Base-by-base conservation (phyloP, 2,113 vertebrate genomes). In the Thunnus maccoyii region DNA sequence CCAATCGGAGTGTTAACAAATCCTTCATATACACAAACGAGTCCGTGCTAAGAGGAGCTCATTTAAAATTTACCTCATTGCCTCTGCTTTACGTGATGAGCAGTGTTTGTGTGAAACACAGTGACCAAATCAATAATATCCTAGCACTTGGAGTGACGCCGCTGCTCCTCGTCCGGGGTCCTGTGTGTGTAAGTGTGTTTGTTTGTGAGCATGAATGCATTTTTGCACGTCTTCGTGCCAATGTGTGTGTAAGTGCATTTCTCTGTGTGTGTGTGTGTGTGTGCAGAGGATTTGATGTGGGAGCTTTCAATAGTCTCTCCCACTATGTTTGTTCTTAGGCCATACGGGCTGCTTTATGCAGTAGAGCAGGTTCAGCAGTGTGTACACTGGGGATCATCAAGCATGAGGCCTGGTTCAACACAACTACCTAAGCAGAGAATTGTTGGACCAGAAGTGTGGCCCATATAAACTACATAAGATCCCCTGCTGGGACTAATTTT, bases 391-490 rank as follows among this genome's bases (percentile, higher is more conserved):
- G 82, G 83, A 85, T 72, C 25, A 67, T 80, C 41, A 54, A 64
- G 57, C 51, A 30, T 13, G 16, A 58, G 27, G 9, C 27, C 48
- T 14, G 18, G 71, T 81, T 74, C 20, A 80, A 58, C 71, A 58
- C 18, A 15, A 67, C 83, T 52, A 67, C 55, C 6, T 64, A 46
- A 82, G 70, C 32, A 46, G 51, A 67, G 25, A 58, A 81, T 54
- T 75, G 81, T 86, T 85, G 48, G 61, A 79, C 48, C 61, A 62
- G 66, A 65, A 82, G 44, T 80, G 48, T 78, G 84, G 85, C 81
- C 84, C 68, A 86, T 87, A 89, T 79, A 89, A 87, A 83, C 67
- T 72, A 72, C 78, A 79, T 25, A 44, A 48, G 48, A 74, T 71
- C 47, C 64, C 76, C 83, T 75, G 57, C 80, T 77, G 89, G 73